Conservation (phyloP, 2,113 vertebrate species). For the Recurvirostra avosetta region DNA sequence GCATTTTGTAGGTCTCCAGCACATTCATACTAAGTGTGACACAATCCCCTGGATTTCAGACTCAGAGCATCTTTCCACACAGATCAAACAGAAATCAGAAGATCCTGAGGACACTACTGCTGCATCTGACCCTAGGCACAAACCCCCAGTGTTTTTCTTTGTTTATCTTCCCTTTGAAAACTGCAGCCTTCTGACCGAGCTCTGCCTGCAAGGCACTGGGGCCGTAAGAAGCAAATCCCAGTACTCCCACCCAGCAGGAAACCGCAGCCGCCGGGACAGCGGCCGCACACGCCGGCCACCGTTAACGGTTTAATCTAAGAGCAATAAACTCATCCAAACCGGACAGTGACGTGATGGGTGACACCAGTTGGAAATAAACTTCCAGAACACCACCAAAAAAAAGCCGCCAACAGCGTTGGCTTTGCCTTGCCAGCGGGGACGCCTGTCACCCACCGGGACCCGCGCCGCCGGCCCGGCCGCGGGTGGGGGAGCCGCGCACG, state of each 20-base stretch:
- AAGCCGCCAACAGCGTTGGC: fast-evolving
- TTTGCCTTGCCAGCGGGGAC: neutral
- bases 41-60: neutral
- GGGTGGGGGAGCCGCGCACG: neutral
- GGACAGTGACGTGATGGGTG: fast-evolving
- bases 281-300: neutral
- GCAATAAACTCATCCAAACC: neutral
- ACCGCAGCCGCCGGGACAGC: neutral
- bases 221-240: neutral
- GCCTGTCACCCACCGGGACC: neutral
- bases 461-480: neutral
- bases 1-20: neutral
- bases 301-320: fast-evolving
- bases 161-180: neutral
- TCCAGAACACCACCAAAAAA: fast-evolving
- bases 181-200: neutral
- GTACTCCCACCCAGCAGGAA: neutral
- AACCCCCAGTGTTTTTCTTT: neutral
- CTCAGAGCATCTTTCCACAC: neutral
- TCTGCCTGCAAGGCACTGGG: neutral
- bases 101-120: neutral
- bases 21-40: neutral
- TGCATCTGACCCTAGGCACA: neutral
- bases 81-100: neutral
- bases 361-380: neutral